Conservation (phyloP, 1,140 invertebrate species). For the Acromyrmex echinatior region DNA sequence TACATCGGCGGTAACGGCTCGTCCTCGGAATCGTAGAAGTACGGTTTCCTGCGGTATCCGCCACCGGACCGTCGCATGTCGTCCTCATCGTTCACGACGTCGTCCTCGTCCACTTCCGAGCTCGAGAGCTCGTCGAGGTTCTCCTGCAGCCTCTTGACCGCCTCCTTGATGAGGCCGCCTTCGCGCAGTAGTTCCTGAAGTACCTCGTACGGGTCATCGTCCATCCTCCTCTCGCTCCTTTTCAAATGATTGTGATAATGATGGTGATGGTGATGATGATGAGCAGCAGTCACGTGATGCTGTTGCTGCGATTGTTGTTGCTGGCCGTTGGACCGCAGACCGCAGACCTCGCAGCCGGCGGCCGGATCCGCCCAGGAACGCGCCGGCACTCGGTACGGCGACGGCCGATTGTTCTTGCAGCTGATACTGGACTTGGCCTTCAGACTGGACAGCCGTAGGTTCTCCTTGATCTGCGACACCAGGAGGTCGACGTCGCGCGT, state of each 20-base stretch:
- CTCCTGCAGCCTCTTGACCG: conserved; percentile 89
- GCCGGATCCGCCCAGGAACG: conserved; percentile 84
- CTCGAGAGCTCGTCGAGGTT: conserved; percentile 83
- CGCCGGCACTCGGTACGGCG: conserved; percentile 88
- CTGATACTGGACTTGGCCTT: conserved; percentile 83
- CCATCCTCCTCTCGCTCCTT: conserved; percentile 78
- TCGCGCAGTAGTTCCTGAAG: conserved; percentile 89
- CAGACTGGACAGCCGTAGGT: conserved; percentile 88
- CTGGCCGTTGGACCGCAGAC: conserved; percentile 72
- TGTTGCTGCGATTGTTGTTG: conserved; percentile 42
- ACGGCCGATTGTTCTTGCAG: conserved; percentile 86
- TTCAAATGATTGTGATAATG: conserved; percentile 70
- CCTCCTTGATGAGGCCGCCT: conserved; percentile 91
- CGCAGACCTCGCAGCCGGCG: conserved; percentile 83
- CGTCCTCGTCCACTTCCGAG: conserved; percentile 85
- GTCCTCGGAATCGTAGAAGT: conserved; percentile 80
- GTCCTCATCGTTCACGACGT: conserved; percentile 73
- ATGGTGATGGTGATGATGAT: conserved; percentile 62
- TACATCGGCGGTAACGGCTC: conserved; percentile 79
- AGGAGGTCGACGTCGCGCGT: conserved; percentile 89
- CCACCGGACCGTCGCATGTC: conserved; percentile 57
- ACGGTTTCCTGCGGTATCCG: conserved; percentile 76
- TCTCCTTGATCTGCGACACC: conserved; percentile 91
- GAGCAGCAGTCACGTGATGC: conserved; percentile 35
- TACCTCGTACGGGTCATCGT: conserved; percentile 90